phyloP scores from a whole-genome alignment of 1,140 invertebrate species.

The Helicoverpa armigera region DNA sequence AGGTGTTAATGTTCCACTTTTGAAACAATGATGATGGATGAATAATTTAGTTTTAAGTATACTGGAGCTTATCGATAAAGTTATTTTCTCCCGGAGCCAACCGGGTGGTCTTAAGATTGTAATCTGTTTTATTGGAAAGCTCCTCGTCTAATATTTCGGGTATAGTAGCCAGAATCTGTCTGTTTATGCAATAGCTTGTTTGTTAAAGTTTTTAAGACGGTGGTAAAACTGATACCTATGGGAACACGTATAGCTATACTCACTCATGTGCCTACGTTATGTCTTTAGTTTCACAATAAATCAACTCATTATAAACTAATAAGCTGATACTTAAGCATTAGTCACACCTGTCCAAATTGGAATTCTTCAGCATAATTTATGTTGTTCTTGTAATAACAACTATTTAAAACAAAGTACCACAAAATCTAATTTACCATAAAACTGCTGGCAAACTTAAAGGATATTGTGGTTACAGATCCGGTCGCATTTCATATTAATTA shows the following conservation, averaged over 20 bases:
- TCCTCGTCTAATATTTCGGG: background rate
- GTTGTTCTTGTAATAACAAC: no score
- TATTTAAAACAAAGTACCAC: background rate
- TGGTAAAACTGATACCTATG: no score
- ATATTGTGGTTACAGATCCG: slow-evolving; percentile 38
- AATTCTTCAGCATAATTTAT: no score
- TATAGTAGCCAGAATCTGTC: background rate
- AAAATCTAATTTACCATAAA: slow-evolving; percentile 1
- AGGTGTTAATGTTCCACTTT: slow-evolving; percentile 42
- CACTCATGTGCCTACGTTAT: no score
- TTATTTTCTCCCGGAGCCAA: background rate
- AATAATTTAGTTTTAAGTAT: background rate
- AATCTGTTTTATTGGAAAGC: slow-evolving; percentile 8
- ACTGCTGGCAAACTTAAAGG: slow-evolving; percentile 12
- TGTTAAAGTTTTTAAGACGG: no score
- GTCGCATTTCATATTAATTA: slow-evolving; percentile 31
- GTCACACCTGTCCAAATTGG: no score
- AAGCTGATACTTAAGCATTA: no score
- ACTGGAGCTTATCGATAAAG: background rate
- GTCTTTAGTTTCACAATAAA: no score
- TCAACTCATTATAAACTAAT: no score
- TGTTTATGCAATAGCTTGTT: background rate
- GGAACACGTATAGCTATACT: no score
- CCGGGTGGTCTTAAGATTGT: slow-evolving; percentile 28
- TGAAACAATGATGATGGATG: slow-evolving; percentile 21